Base-by-base conservation (phyloP, 2,113 vertebrate species). In the Puntigrus tetrazona region DNA sequence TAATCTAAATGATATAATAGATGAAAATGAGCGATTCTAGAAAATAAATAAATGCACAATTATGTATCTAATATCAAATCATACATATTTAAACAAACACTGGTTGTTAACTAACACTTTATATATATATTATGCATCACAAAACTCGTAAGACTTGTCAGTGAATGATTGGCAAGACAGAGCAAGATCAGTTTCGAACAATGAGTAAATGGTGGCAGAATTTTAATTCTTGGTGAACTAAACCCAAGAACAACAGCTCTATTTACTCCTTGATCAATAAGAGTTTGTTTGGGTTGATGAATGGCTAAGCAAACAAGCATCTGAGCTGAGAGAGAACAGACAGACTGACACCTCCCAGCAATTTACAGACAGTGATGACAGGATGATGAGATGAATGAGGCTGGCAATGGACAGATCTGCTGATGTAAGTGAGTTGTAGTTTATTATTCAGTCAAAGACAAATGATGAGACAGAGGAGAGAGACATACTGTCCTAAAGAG, bases 341-440 rank as follows among this genome's bases (percentile, higher is more conserved):
- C 59, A 63, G 57, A 31, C 43, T n/a, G 78, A 45, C 14, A 29
- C 38, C 38, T 11, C 18, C 8, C 38, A 81, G 20, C 63, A 81
- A 9, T 52, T 18, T 57, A 34, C 50, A 78, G 75, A n/a, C 78
- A 47, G 61, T 47, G 41, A 59, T 79, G n/a, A 65, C 57, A 79
- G 36, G 43, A 69, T 25, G 79, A 31, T 1, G 1, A 50, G 61
- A 69, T 52, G 11, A 81, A 50, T 34, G 43, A 81, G 43, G 38
- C n/a, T 36, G 79, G 7, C 5, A 4, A 25, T 16, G 29, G 29
- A 67, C 5, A 65, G 78, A 67, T 67, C 59, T 38, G 61, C 45
- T 70, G 61, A 70, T 36, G 18, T 34, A 81, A 43, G 27, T 7
- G 25, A 67, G 10, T 65, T 65, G 38, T 13, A 43, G 34, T 79